These are phyloP conservation scores for Trilocha varians DNA, from an alignment of 2,888 invertebrate species.

Conservation along the genomic window DNA sequence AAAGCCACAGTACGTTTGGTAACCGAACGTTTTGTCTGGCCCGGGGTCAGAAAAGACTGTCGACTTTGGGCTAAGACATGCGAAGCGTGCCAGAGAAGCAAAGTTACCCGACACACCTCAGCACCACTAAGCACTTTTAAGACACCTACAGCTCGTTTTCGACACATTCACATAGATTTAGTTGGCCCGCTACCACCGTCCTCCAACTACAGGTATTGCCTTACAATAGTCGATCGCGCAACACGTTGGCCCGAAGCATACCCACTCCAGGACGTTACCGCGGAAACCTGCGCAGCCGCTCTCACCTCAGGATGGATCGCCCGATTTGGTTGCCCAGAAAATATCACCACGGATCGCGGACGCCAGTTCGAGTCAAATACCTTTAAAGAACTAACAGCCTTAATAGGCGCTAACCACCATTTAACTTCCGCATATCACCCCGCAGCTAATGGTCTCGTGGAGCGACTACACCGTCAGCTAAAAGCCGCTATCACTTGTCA, in stretches of 20 bases:
- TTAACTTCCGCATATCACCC: slow-evolving; percentile 19
- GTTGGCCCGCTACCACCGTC: slow-evolving; percentile 17
- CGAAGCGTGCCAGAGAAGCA: too few species aligned
- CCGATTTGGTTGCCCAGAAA: slow-evolving; percentile 36
- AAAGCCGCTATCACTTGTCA: too few species aligned
- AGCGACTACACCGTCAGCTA: too few species aligned
- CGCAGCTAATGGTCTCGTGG: slow-evolving; percentile 16
- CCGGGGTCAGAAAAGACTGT: too few species aligned
- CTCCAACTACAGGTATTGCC: slow-evolving; percentile 15
- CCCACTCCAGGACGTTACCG: slow-evolving; percentile 32
- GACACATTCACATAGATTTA: too few species aligned
- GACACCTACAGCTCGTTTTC: too few species aligned
- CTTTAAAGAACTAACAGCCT: slow-evolving; percentile 10
- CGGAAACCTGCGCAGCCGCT: slow-evolving; percentile 30
- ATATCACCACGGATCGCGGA: slow-evolving; percentile 18
- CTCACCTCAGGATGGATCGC: slow-evolving; percentile 39
- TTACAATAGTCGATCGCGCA: slow-evolving; percentile 22
- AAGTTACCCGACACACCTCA: too few species aligned
- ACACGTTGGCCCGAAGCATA: slow-evolving; percentile 38
- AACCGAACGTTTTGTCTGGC: too few species aligned
- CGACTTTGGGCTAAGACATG: too few species aligned
- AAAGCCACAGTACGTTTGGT: too few species aligned
- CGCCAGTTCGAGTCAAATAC: slow-evolving; percentile 24
- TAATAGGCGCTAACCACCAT: slow-evolving; percentile 8
- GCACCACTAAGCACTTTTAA: too few species aligned